These are phyloP conservation scores for Pseudochromis fuscus DNA, from an alignment of 2,797 vertebrate species.

Conservation along the genomic window DNA sequence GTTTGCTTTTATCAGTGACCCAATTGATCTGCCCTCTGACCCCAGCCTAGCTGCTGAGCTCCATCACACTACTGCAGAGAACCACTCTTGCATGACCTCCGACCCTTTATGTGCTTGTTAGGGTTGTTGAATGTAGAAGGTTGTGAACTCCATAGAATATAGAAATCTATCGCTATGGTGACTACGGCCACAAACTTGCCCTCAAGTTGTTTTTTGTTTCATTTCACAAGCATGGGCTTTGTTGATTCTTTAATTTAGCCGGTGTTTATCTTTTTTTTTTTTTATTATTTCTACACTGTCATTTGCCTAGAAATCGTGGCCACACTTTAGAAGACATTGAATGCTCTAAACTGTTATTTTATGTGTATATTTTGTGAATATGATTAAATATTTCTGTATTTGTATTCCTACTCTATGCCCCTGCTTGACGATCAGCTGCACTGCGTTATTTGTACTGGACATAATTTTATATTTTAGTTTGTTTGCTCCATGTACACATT, in stretches of 20 bases:
- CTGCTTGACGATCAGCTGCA: constrained; percentile 54
- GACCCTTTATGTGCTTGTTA: constrained; percentile 65
- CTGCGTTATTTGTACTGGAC: constrained; percentile 42
- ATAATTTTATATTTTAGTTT: constrained; percentile 56
- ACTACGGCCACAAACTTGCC: constrained; percentile 42
- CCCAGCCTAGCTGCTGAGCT: constrained; percentile 40
- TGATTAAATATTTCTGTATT: constrained; percentile 49
- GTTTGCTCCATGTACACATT: constrained; percentile 48
- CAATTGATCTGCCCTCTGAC: constrained; percentile 48
- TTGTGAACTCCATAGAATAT: constrained; percentile 58
- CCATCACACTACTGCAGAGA: constrained; percentile 27
- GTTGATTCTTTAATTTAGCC: constrained; percentile 38
- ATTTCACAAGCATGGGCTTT: constrained; percentile 52
- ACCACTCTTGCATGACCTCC: constrained; percentile 67
- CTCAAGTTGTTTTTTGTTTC: constrained; percentile 30
- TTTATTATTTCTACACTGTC: constrained; percentile 29
- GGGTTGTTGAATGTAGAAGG: constrained; percentile 72
- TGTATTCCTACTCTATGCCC: constrained; percentile 55
- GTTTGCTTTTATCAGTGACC: constrained; percentile 51
- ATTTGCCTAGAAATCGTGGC: constrained; percentile 41
- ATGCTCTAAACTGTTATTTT: constrained; percentile 55
- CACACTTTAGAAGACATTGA: constrained; percentile 59
- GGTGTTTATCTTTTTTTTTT: constrained; percentile 13
- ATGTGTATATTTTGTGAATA: constrained; percentile 73
- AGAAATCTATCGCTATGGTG: constrained; percentile 48